Base-by-base conservation (phyloP, 1,140 invertebrate genomes). In the Drosophila nigrodunni region DNA sequence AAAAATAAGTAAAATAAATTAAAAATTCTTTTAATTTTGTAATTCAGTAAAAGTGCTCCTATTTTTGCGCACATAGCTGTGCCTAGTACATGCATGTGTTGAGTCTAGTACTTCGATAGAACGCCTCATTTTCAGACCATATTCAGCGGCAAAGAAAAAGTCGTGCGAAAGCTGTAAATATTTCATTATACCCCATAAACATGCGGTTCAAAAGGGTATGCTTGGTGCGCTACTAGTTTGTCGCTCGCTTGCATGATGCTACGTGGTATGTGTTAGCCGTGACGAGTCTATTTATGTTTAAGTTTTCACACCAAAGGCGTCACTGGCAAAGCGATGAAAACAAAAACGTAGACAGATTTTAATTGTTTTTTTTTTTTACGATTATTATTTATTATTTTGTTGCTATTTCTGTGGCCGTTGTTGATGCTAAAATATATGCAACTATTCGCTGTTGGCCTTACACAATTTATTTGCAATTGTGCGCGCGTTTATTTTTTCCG, bases 401-500 rank as follows among this genome's bases (percentile, higher is more conserved):
- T 73, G 57, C 35, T 66, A 41, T 11, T 46, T 37, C 46, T 54
- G 30, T 13, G 66, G 11, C 15, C 43, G 21, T 55, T 65, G 46
- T 60, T 74, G 39, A 54, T 61, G 41, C 60, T 57, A 18, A 64
- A 46, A 49, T 30, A 30, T 30, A 30, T 73, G 54, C 39, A 64
- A 34, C 35, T 80, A 77, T 80, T 80, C 57, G 46, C 44, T 50
- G 54, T 54, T 66, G 71, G 83, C 83, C 83, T 88, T 83, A 79
- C 83, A 67, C 83, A 87, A 87, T 80, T 71, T 80, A 80, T 80
- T 88, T 88, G 67, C 80, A 83, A 78, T 87, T 87, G 83, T 50
- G 82, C 77, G 39, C 72, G 58, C 35, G 10, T 52, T 39, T 71
- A 15, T 25, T 64, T 5, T 54, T 64, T 35, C 34, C 34, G 2